Base-by-base conservation (phyloP, 2,797 vertebrate genomes). In the Pangasius krempfi region DNA sequence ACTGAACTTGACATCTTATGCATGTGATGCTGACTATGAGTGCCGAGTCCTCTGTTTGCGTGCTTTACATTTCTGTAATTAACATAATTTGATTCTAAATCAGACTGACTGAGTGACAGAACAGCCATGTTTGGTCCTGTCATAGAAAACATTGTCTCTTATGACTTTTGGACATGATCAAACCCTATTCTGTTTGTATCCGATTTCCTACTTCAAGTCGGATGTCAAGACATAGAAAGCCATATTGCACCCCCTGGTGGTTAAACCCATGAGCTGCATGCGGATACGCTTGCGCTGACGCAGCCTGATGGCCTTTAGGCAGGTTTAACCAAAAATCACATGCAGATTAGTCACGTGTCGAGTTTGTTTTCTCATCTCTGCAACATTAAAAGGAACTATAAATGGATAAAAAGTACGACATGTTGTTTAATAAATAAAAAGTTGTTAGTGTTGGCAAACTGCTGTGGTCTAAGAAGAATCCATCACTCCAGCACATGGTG, bases 171-270 rank as follows among this genome's bases (percentile, higher is more conserved):
- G 12, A 30, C 1, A 13, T 0, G 2, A 7, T 73, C 40, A 25
- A 40, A 40, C 3, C 6, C 4, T 2, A 76, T 1, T 18, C 16
- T 8, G 18, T 40, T 37, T 22, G 20, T 4, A 22, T 44, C 22
- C 2, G 40, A 14, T 33, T 0, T 50, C 27, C 44, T 14, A 73
- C 68, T 70, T 47, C 1, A 75, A 25, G 40, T 27, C 1, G 30
- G 40, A 44, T 22, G 9, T 25, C 72, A 75, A 47, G 40, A 47
- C 40, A 75, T 50, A 50, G 68, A 20, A 40, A n/a, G 52, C 12
- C 30, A 47, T n/a, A 25, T 13, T 64, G 83, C 83, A 33, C 83
- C 83, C 64, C 47, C 83, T 84, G 33, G 83, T 68, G 83, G 47
- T 54, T n/a, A 84, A 33, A 22, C 18, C 1, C 0, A 12, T 37